Conservation (phyloP, 2,888 invertebrate species). For the Perithous albicinctus region DNA sequence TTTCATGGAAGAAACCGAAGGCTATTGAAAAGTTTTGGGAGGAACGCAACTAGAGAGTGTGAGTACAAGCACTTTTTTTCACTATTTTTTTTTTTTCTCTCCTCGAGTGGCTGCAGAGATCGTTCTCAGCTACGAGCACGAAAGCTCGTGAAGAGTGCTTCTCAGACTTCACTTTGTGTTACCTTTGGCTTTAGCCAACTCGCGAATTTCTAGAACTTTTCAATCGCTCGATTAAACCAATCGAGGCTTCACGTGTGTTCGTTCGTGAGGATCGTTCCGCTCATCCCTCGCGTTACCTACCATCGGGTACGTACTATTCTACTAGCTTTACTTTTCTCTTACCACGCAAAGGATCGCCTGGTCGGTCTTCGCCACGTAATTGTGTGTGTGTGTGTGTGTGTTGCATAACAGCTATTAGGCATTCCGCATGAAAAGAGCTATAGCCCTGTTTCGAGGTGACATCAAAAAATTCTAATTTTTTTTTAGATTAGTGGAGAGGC, state of each 20-base stretch:
- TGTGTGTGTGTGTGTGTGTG: not conserved
- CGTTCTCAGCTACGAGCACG: slow-evolving; percentile 24
- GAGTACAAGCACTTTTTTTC: not conserved
- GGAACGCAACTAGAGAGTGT: slow-evolving; percentile 14
- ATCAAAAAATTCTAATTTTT: too few relatives aligned
- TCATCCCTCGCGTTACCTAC: not conserved
- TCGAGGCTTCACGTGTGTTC: not conserved
- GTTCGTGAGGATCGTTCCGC: slow-evolving; percentile 7
- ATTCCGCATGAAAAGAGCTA: too few relatives aligned
- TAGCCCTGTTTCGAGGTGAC: too few relatives aligned
- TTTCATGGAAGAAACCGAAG: slow-evolving; percentile 51
- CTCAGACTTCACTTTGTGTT: slow-evolving; percentile 27
- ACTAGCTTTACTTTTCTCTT: not conserved
- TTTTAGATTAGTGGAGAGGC: too few relatives aligned
- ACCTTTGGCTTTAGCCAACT: not conserved
- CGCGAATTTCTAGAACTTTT: slow-evolving; percentile 26
- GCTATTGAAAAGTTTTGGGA: slow-evolving; percentile 42
- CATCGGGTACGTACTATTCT: too few relatives aligned
- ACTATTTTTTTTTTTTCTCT: slow-evolving; percentile 6
- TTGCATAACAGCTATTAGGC: slow-evolving; percentile 1
- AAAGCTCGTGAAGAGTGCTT: slow-evolving; percentile 26
- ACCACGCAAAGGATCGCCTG: not conserved
- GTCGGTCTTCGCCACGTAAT: not conserved
- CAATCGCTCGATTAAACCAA: slow-evolving; percentile 38
- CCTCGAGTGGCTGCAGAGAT: slow-evolving; percentile 29